These are phyloP conservation scores for Parus major DNA, from an alignment of 2,113 vertebrate species.

Conservation along the genomic window DNA sequence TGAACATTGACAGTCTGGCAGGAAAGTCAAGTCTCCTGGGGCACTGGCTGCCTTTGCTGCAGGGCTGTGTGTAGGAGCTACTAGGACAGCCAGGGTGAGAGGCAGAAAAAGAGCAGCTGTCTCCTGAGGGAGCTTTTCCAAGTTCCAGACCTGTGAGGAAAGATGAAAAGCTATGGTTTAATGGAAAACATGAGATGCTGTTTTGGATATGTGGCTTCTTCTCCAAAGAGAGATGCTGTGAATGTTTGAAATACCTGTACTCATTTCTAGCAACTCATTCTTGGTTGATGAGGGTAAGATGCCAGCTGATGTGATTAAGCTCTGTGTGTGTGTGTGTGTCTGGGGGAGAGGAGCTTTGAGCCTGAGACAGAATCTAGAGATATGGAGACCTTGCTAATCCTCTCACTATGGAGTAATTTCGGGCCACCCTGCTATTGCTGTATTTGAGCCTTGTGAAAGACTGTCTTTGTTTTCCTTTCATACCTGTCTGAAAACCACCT, in stretches of 20 bases:
- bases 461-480: neutral
- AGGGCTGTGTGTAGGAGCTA: neutral
- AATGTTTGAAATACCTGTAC: neutral
- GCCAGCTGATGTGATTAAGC: neutral
- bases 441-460: neutral
- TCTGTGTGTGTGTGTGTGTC: neutral
- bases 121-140: neutral
- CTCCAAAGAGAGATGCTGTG: rapidly evolving
- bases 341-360: neutral
- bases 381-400: neutral
- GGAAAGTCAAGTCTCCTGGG: neutral
- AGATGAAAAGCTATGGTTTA: neutral
- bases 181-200: neutral
- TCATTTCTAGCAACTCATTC: neutral
- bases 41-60: rapidly evolving
- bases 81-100: neutral
- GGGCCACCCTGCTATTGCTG: neutral
- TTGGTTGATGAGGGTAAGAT: neutral
- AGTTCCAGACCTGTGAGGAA: neutral
- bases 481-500: neutral
- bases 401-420: neutral
- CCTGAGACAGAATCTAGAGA: neutral
- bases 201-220: neutral
- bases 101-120: neutral
- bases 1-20: neutral